A percentile compares a stretch with the other conserved stretches of the same genome.
These are phyloP conservation scores for Leucophenga varia DNA, from an alignment of 1,140 invertebrate species.

Conservation along the genomic window DNA sequence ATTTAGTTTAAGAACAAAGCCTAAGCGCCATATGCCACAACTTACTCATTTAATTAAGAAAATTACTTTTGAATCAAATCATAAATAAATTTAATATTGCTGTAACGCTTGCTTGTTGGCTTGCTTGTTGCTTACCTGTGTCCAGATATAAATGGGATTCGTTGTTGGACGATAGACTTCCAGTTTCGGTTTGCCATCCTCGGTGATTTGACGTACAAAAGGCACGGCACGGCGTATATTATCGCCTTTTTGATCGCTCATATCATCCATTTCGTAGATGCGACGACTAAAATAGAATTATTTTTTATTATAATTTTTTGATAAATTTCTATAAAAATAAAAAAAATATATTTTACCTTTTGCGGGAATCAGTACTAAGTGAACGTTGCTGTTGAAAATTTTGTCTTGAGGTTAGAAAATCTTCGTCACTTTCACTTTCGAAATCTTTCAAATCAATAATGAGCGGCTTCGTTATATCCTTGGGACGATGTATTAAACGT, in stretches of 20 bases:
- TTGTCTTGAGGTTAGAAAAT: conserved; percentile 40
- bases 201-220: conserved; percentile 60
- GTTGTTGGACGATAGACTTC: conserved; percentile 59
- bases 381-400: conserved; percentile 51
- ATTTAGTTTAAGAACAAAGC: no score
- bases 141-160: conserved; percentile 61
- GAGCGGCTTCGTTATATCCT: conserved; percentile 54
- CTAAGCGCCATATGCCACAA: no score
- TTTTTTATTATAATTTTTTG: no score
- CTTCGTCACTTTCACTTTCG: conserved; percentile 54
- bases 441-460: conserved; percentile 55
- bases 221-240: conserved; percentile 62
- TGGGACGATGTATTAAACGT: conserved; percentile 45
- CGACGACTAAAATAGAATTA: conserved; percentile 45
- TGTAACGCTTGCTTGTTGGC: no score
- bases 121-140: conserved; percentile 57
- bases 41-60: no score
- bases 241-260: conserved; percentile 59
- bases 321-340: no score
- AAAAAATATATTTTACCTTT: conserved; percentile 49
- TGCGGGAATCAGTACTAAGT: conserved; percentile 53
- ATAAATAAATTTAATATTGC: no score
- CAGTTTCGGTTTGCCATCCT: conserved; percentile 56
- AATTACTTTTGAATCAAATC: no score
- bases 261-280: conserved; percentile 64